Evolutionary conservation across 2,888 invertebrate genomes (phyloP).

Genomic region (Protophormia terraenovae): DNA sequence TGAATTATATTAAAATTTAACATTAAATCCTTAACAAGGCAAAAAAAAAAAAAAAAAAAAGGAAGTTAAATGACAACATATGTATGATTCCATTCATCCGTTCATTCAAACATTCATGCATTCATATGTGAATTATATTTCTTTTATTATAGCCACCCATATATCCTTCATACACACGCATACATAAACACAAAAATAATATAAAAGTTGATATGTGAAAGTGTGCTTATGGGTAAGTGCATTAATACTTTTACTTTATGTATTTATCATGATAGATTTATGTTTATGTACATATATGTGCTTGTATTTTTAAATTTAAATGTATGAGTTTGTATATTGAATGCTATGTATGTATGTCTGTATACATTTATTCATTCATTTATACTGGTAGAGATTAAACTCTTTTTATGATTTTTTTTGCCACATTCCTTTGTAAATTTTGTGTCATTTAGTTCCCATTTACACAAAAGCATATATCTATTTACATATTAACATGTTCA

Average conservation of each 20-base stretch:
- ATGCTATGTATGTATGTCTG: too few species aligned
- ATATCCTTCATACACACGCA: not conserved
- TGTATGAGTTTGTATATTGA: not conserved
- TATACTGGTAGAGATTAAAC: not conserved
- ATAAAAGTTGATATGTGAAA: not conserved
- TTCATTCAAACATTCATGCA: not conserved
- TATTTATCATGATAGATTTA: constrained; percentile 37
- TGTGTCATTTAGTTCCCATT: not conserved
- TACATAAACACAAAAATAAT: not conserved
- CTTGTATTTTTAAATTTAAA: not conserved
- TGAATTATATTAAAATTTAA: constrained; percentile 9
- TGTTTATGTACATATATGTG: not conserved
- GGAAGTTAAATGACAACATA: not conserved
- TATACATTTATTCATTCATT: constrained; percentile 15
- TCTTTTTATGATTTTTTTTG: not conserved
- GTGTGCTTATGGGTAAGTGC: not conserved
- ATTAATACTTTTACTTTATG: constrained; percentile 25
- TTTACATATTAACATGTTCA: not conserved
- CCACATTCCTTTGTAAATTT: not conserved
- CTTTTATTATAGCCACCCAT: not conserved
- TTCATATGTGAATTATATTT: constrained; percentile 25
- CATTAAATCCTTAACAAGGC: not conserved
- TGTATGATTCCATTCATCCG: not conserved
- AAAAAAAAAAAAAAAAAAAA: not conserved
- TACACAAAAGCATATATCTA: not conserved